A percentile compares a stretch with the other conserved stretches of the same genome.
Conservation (phyloP, 2,888 invertebrate species). For the Boloria euphrosyne region DNA sequence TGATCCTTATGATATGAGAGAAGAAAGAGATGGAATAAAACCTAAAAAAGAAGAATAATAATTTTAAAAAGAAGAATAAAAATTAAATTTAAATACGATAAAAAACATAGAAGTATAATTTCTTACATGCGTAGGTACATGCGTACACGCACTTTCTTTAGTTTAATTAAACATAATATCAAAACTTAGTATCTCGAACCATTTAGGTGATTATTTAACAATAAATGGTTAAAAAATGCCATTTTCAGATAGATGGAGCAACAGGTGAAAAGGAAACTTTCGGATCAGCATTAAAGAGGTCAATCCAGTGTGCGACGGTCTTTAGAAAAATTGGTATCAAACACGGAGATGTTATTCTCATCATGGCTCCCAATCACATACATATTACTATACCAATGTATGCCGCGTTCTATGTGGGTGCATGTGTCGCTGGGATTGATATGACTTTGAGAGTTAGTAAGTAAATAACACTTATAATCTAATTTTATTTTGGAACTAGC, state of each 20-base stretch:
- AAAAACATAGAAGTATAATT: no score
- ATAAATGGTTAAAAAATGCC: background rate
- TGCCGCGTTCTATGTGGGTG: conserved; percentile 72
- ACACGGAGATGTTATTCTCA: conserved; percentile 66
- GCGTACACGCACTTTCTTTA: no score
- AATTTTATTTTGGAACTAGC: no score
- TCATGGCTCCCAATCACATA: conserved; percentile 76
- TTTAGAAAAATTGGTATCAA: conserved; percentile 62
- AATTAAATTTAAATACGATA: no score
- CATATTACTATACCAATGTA: conserved; percentile 72
- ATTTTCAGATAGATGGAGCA: conserved; percentile 64
- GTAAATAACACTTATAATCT: conserved; percentile 38
- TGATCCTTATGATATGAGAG: no score
- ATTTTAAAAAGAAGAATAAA: no score
- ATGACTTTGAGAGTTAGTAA: conserved; percentile 56
- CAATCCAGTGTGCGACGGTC: conserved; percentile 66
- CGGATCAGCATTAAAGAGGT: conserved; percentile 58
- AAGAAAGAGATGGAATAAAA: no score
- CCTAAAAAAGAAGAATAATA: no score
- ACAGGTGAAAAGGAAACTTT: conserved; percentile 69
- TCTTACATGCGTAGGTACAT: no score
- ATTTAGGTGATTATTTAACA: no score
- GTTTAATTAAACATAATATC: no score
- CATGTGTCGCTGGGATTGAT: conserved; percentile 58
- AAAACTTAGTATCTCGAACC: no score